Base-by-base conservation (phyloP, 92 coral and sea anemone species). In the Epizoanthus rinbou region DNA sequence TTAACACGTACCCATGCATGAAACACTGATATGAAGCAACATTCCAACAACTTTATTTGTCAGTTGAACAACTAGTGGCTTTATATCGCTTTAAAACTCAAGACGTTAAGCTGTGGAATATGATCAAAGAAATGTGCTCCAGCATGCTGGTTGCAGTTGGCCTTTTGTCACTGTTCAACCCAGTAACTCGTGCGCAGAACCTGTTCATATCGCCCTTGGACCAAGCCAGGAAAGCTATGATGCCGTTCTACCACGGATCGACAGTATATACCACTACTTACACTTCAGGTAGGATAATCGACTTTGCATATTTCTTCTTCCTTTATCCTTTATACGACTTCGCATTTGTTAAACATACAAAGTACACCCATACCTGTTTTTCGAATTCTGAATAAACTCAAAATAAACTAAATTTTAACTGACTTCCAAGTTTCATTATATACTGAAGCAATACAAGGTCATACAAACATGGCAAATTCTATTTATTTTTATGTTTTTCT, bases 201-300 rank as follows among this genome's bases (percentile, higher is more conserved):
- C 18, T 33, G 35, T 67, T 67, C 0, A 65, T 10, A 28, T 67
- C 72, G 11, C 22, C 50, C 19, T 0, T 67, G 47, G 72, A 67
- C 43, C 45, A 67, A 19, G 72, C 72, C 21, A 67, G 72, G 72
- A 33, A 33, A 13, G 72, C 72, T 3, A 67, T 67, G 47, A 31
- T 33, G 47, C 72, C 72, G 22, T 67, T 67, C 28, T 33, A 67
- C 23, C 72, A 31, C 17, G 72, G 72, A 67, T 33, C 50, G n/a
- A 24, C 70, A 10, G 70, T 65, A 15, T 65, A 64, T 11, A 33
- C 16, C 15, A 50, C 54, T 13, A 0, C 50, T 43, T 6, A 10
- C 14, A 10, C 2, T 22, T 2, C 17, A 2, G 18, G 69, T 64
- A 64, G 33, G 69, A 25, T 5, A 33, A 24, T 8, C 10, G 18